Percentiles rank a stretch among this genome's conserved stretches.
phyloP scores from a whole-genome alignment of 2,888 invertebrate species.

The Cryptocheilus praepositus region DNA sequence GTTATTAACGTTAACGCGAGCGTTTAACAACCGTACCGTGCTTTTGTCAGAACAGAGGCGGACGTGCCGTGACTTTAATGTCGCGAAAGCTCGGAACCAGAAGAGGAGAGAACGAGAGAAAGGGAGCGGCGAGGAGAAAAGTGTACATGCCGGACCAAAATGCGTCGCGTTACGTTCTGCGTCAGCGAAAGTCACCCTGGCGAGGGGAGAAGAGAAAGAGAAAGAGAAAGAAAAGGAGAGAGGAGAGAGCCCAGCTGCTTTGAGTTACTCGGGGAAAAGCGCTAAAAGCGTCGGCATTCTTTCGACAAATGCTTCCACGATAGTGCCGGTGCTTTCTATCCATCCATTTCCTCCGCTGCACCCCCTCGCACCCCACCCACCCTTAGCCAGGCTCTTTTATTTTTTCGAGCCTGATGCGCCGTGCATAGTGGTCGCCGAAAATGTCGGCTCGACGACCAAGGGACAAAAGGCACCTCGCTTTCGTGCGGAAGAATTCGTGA shows the following conservation, averaged over 20 bases:
- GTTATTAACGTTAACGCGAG: slow-evolving; percentile 56
- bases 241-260: slow-evolving; percentile 37
- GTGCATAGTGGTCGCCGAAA: slow-evolving; percentile 26
- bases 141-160: slow-evolving; percentile 29
- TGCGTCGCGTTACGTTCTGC: slow-evolving; percentile 29
- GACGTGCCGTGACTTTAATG: slow-evolving; percentile 38
- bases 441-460: slow-evolving; percentile 8
- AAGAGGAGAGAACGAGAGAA: background rate
- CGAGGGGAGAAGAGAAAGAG: slow-evolving; percentile 23
- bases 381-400: background rate
- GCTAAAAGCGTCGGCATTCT: slow-evolving; percentile 60
- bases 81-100: slow-evolving; percentile 30
- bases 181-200: slow-evolving; percentile 4
- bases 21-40: slow-evolving; percentile 53
- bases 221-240: slow-evolving; percentile 9
- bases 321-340: slow-evolving; percentile 47
- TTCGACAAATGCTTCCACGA: slow-evolving; percentile 54
- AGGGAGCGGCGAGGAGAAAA: slow-evolving; percentile 18
- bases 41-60: slow-evolving; percentile 34
- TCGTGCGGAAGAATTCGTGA: slow-evolving; percentile 1
- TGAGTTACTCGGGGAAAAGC: slow-evolving; percentile 48
- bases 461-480: slow-evolving; percentile 7
- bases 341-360: slow-evolving; percentile 18
- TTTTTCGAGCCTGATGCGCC: slow-evolving; percentile 36
- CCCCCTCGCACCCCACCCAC: background rate